Conservation (phyloP, 2,888 invertebrate species). For the Phlogophora meticulosa region DNA sequence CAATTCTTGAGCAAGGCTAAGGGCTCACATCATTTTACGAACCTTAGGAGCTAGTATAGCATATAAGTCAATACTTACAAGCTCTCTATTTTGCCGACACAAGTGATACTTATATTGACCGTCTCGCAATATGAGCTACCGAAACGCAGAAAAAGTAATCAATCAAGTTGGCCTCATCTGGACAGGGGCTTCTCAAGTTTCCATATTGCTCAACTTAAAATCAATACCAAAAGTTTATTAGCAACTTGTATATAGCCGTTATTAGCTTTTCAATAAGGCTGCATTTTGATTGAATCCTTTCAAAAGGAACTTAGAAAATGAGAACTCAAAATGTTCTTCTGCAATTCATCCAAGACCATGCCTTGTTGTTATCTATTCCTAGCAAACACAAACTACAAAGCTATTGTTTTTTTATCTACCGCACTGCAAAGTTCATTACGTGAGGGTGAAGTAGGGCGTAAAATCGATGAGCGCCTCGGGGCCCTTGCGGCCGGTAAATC, state of each 20-base stretch:
- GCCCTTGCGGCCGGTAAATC: conserved; percentile 69
- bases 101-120: conserved; percentile 17
- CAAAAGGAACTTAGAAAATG: neutral
- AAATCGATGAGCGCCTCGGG: conserved; percentile 71
- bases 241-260: conserved; percentile 1
- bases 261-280: conserved; percentile 4
- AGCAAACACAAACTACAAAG: conserved; percentile 21
- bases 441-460: conserved; percentile 71
- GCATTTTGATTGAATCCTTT: conserved; percentile 5
- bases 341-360: too few species aligned
- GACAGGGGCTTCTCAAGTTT: conserved; percentile 15
- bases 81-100: too few species aligned
- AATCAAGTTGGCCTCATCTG: conserved; percentile 22
- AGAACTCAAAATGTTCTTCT: neutral
- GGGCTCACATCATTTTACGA: too few species aligned
- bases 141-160: conserved; percentile 36
- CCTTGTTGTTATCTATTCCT: conserved; percentile 12
- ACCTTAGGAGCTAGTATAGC: too few species aligned
- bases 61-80: too few species aligned
- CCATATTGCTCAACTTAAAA: conserved; percentile 32
- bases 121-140: conserved; percentile 22
- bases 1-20: too few species aligned
- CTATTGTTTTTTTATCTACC: conserved; percentile 63
- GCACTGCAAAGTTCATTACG: conserved; percentile 69
- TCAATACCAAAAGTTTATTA: conserved; percentile 23